Evolutionary conservation across 2,888 invertebrate genomes (phyloP).

Genomic region (Melipona beecheii): DNA sequence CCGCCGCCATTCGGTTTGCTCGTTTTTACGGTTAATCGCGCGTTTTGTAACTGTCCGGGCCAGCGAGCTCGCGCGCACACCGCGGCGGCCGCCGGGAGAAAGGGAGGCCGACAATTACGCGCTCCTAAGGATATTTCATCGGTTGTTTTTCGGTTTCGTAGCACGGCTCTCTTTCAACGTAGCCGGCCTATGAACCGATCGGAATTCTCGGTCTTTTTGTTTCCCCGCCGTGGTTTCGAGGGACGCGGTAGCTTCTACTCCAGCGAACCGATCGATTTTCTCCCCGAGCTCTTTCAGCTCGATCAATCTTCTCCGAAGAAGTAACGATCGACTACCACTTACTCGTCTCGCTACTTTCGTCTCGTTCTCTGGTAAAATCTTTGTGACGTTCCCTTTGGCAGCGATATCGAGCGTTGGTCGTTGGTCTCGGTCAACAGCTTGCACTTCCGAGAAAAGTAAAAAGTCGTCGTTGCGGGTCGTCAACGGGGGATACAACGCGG

Average conservation of each 20-base stretch:
- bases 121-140: conserved; percentile 28
- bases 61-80: conserved; percentile 11
- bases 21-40: conserved; percentile 61
- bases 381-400: not conserved
- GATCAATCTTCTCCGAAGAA: not conserved
- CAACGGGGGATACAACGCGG: conserved; percentile 24
- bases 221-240: not conserved
- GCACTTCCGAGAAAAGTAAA: not conserved
- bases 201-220: not conserved
- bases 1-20: conserved; percentile 16
- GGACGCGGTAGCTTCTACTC: no score
- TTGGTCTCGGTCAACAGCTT: not conserved
- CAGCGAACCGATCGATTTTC: conserved; percentile 14
- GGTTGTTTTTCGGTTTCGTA: conserved; percentile 9
- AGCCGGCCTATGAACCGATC: conserved; percentile 10
- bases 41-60: conserved; percentile 51
- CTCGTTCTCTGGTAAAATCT: not conserved
- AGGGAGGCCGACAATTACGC: conserved; percentile 40
- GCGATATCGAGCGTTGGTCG: not conserved
- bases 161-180: not conserved
- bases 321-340: not conserved
- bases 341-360: not conserved
- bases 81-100: conserved; percentile 3
- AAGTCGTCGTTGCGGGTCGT: not conserved
- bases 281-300: not conserved